phyloP scores from a whole-genome alignment of 2,888 invertebrate species.

The Cactoblastis cactorum region DNA sequence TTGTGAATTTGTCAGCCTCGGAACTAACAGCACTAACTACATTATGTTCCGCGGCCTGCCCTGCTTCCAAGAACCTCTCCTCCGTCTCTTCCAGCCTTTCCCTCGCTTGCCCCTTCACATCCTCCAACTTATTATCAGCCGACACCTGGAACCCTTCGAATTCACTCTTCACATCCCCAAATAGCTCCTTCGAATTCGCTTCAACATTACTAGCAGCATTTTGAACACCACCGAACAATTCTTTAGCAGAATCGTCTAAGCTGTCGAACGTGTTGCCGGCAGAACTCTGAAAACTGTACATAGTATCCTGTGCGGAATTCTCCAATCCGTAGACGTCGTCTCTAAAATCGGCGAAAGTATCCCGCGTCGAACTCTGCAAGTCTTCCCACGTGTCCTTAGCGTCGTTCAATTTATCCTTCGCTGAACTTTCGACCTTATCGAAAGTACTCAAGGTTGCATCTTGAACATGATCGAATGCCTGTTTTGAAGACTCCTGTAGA shows the following conservation, averaged over 20 bases:
- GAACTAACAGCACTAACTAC: constrained; percentile 39
- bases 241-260: constrained; percentile 62
- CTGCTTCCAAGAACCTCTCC: constrained; percentile 45
- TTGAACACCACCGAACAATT: constrained; percentile 49
- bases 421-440: constrained; percentile 69
- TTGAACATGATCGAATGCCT: constrained; percentile 61
- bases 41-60: constrained; percentile 34
- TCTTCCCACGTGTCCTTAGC: constrained; percentile 65
- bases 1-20: constrained; percentile 65
- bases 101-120: constrained; percentile 49
- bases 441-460: constrained; percentile 69
- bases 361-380: constrained; percentile 63
- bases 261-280: constrained; percentile 73
- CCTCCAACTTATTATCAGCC: constrained; percentile 66
- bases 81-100: constrained; percentile 47
- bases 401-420: constrained; percentile 64
- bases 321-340: constrained; percentile 64
- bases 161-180: constrained; percentile 52
- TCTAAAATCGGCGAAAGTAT: constrained; percentile 61
- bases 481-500: constrained; percentile 53
- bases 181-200: constrained; percentile 50
- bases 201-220: constrained; percentile 40
- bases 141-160: constrained; percentile 72
- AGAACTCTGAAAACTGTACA: constrained; percentile 72
- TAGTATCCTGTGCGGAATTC: constrained; percentile 64